Conservation (phyloP, 1,140 invertebrate genomes). For the Lepidurus couesii region DNA sequence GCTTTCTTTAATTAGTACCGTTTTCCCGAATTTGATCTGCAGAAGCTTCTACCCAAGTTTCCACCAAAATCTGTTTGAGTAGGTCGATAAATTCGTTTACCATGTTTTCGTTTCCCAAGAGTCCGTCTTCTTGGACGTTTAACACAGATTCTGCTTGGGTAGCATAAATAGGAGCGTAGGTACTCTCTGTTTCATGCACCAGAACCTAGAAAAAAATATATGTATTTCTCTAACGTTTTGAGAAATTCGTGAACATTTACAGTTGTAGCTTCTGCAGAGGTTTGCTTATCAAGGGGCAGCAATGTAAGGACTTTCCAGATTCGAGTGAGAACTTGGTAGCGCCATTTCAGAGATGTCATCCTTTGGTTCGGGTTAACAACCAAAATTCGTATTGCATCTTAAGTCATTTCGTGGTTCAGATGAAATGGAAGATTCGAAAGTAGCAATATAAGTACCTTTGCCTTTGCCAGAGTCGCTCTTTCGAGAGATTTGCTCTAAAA, state of each 20-base stretch:
- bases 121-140: neutral
- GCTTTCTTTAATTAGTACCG: neutral
- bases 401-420: neutral
- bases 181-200: neutral
- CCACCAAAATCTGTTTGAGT: constrained; percentile 21
- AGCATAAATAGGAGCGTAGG: neutral
- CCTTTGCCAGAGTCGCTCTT: constrained; percentile 20
- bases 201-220: neutral
- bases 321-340: constrained; percentile 30
- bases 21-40: constrained; percentile 25
- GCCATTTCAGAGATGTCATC: constrained; percentile 31
- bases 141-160: neutral
- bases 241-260: neutral
- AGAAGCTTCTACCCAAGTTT: constrained; percentile 33
- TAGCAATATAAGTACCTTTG: neutral
- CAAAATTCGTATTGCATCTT: constrained; percentile 20
- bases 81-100: constrained; percentile 23
- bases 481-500: constrained; percentile 45
- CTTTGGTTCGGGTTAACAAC: constrained; percentile 28
- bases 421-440: neutral
- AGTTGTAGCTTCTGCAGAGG: neutral
- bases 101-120: constrained; percentile 1
- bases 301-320: constrained; percentile 23
- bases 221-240: too few relatives aligned
- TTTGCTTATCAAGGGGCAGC: neutral